Conservation (phyloP, 2,797 vertebrate genomes). For the Ctenopoma kingsleyae region DNA sequence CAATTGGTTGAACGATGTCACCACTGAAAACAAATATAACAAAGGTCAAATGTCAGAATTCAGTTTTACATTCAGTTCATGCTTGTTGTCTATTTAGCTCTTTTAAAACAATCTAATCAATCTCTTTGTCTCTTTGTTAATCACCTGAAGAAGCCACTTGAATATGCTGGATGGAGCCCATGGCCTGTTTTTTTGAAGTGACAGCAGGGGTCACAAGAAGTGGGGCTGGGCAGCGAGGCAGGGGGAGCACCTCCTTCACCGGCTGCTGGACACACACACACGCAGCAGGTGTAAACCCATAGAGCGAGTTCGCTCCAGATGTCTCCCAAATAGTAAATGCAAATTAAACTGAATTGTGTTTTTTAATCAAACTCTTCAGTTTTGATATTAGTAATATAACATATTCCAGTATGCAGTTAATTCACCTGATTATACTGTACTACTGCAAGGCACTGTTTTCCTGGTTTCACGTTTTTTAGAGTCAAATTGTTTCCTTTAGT, state of each 20-base stretch:
- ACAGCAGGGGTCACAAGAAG: conserved; percentile 42
- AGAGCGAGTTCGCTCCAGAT: conserved; percentile 1
- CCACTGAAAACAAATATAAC: conserved; percentile 65
- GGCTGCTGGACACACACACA: conserved; percentile 75
- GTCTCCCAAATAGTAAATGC: not conserved
- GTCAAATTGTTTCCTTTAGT: too few species aligned
- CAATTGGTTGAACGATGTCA: conserved; percentile 76
- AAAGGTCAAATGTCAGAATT: conserved; percentile 20
- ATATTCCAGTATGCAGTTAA: too few species aligned
- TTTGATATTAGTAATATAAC: too few species aligned
- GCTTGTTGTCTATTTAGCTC: not conserved
- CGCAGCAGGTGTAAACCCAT: conserved; percentile 43
- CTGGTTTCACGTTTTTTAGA: too few species aligned
- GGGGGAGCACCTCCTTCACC: conserved; percentile 83
- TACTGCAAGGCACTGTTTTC: not conserved
- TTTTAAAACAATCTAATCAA: too few species aligned
- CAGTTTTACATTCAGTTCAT: not conserved
- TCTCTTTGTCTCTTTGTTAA: not conserved
- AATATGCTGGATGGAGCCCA: conserved; percentile 78
- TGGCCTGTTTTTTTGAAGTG: conserved; percentile 44
- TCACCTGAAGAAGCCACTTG: conserved; percentile 84
- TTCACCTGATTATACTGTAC: not conserved
- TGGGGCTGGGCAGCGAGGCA: conserved; percentile 69
- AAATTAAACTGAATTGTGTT: not conserved
- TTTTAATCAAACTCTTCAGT: too few species aligned